Evolutionary conservation across 1,140 invertebrate genomes (phyloP).

Genomic region (Drosophila ohnishii): DNA sequence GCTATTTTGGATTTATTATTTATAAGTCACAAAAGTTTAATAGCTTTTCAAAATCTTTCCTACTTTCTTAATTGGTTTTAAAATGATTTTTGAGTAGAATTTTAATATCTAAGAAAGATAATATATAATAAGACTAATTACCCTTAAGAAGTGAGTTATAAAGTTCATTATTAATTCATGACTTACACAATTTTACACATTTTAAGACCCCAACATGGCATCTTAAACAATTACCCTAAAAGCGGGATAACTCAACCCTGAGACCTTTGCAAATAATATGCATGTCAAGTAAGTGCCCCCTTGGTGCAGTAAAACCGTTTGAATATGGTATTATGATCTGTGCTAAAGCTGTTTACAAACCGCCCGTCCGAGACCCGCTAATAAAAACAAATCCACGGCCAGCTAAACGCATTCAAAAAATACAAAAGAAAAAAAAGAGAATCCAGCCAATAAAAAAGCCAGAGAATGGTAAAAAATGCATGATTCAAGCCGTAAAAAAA

Average conservation of each 20-base stretch:
- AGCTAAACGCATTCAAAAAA: conserved; percentile 26
- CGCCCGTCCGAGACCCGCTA: conserved; percentile 46
- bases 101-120: not conserved
- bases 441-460: conserved; percentile 63
- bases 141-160: not conserved
- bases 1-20: not conserved
- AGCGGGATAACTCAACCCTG: conserved; percentile 2
- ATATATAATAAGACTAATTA: not conserved
- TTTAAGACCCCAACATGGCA: not conserved
- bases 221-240: conserved; percentile 36
- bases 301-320: conserved; percentile 65
- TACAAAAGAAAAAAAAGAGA: conserved; percentile 14
- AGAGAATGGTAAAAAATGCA: conserved; percentile 76
- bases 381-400: conserved; percentile 46
- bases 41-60: not conserved
- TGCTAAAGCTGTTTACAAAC: conserved; percentile 68
- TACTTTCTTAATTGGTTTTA: not conserved
- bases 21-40: too few relatives aligned
- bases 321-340: conserved; percentile 61
- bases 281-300: conserved; percentile 21
- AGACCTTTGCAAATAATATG: conserved; percentile 16
- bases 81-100: not conserved
- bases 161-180: not conserved
- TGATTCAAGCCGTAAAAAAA: conserved; percentile 70
- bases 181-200: not conserved